A percentile compares a stretch with the other conserved stretches of the same genome.
phyloP scores from a whole-genome alignment of 2,888 invertebrate species.

The Pristionchus maxplancki region DNA sequence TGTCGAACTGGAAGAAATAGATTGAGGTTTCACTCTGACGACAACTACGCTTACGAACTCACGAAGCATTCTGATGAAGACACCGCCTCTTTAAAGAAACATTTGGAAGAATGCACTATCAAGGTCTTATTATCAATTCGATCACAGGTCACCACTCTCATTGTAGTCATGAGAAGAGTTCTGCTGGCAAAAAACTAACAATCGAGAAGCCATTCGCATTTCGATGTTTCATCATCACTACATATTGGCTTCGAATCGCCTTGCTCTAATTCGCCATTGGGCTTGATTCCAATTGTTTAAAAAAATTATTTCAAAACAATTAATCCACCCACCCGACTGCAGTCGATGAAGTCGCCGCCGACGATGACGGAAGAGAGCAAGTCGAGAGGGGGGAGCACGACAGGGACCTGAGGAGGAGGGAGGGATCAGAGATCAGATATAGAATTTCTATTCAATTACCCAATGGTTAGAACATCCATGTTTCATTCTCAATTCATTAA shows the following conservation, averaged over 20 bases:
- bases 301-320: not conserved
- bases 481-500: not conserved
- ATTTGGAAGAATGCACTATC: too few species aligned
- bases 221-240: not conserved
- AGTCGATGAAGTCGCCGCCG: conserved; percentile 34
- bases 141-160: too few species aligned
- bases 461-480: too few species aligned
- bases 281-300: too few species aligned
- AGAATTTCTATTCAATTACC: not conserved
- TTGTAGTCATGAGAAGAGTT: not conserved
- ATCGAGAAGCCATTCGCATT: not conserved
- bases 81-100: too few species aligned
- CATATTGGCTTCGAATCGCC: not conserved
- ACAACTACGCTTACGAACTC: not conserved
- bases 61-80: not conserved
- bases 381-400: conserved; percentile 48
- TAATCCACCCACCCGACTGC: not conserved
- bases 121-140: not conserved
- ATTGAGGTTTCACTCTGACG: not conserved
- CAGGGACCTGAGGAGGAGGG: conserved; percentile 18
- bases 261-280: not conserved
- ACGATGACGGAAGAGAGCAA: conserved; percentile 24
- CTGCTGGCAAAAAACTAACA: not conserved
- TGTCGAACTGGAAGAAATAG: conserved; percentile 36
- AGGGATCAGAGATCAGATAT: not conserved